Percentiles rank a stretch among this genome's conserved stretches.
Evolutionary conservation across 2,797 vertebrate genomes (phyloP).

Genomic region (Aselliscus stoliczkanus): DNA sequence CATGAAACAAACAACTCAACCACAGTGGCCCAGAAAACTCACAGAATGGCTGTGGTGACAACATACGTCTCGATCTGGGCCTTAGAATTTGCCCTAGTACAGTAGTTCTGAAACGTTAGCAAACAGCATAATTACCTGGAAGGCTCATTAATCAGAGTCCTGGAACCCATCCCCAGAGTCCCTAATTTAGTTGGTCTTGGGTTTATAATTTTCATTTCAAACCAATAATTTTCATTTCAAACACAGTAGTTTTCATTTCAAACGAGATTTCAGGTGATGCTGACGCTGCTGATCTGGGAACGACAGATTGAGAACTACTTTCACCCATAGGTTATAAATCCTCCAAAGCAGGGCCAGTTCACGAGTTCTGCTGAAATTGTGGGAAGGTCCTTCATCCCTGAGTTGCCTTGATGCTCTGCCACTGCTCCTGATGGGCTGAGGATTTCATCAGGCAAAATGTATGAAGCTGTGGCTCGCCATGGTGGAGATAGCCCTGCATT

Average conservation of each 20-base stretch:
- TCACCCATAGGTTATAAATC: not conserved
- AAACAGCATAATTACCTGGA: not conserved
- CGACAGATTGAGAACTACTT: not conserved
- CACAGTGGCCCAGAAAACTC: not conserved
- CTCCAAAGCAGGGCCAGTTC: not conserved
- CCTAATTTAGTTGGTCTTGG: not conserved
- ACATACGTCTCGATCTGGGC: not conserved
- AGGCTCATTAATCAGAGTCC: not conserved
- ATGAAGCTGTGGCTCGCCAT: not conserved
- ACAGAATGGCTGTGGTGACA: not conserved
- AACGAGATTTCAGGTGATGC: not conserved
- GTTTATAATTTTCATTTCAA: not conserved
- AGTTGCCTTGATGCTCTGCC: not conserved
- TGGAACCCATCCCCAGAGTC: not conserved
- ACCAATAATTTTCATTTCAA: conserved; percentile 5
- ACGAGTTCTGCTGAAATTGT: not conserved
- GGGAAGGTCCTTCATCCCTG: not conserved
- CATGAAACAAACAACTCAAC: not conserved
- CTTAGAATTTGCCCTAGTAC: not conserved
- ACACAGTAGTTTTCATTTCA: not conserved
- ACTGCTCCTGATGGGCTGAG: not conserved
- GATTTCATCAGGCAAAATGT: not conserved
- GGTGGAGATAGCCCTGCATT: not conserved
- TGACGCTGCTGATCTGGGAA: not conserved
- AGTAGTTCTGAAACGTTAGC: not conserved